Percentiles rank a stretch among this genome's conserved stretches.
phyloP scores from a whole-genome alignment of 92 coral and sea anemone genomes.

The Ricordea florida region DNA sequence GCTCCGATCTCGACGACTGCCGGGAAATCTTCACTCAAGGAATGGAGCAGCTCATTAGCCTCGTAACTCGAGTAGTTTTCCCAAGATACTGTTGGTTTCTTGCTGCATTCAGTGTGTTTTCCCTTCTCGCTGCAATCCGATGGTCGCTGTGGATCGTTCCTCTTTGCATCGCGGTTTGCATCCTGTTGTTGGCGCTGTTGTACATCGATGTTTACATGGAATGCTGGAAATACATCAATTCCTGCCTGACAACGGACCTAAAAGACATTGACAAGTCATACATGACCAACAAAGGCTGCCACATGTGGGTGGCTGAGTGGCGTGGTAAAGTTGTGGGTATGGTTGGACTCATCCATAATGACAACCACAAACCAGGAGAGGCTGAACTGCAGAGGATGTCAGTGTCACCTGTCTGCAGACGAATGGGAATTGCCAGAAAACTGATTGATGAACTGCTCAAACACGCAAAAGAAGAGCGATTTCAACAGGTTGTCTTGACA shows the following conservation, averaged over 20 bases:
- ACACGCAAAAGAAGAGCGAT: slow-evolving; percentile 43
- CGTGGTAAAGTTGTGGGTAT: slow-evolving; percentile 67
- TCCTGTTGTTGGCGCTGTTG: slow-evolving; percentile 51
- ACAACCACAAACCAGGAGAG: slow-evolving; percentile 51
- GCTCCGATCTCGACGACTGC: slow-evolving; percentile 49
- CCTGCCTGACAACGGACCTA: slow-evolving; percentile 63
- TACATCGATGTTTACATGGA: slow-evolving; percentile 56
- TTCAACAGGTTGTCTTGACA: slow-evolving; percentile 41
- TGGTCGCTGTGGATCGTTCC: slow-evolving; percentile 63
- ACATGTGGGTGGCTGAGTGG: slow-evolving; percentile 71
- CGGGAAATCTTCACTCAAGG: slow-evolving; percentile 77
- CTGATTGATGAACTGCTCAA: slow-evolving; percentile 36
- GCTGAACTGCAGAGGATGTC: slow-evolving; percentile 75
- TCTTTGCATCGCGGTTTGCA: slow-evolving; percentile 29
- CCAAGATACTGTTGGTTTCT: slow-evolving; percentile 54
- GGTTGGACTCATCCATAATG: slow-evolving; percentile 63
- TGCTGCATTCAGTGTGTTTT: slow-evolving; percentile 33
- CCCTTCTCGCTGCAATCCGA: slow-evolving; percentile 44
- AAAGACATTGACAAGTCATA: slow-evolving; percentile 60
- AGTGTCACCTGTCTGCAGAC: slow-evolving; percentile 36
- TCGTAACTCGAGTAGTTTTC: slow-evolving; percentile 49
- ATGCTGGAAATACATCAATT: slow-evolving; percentile 43
- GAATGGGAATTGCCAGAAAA: slow-evolving; percentile 65
- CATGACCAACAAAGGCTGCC: slow-evolving; percentile 33
- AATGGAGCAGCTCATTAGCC: slow-evolving; percentile 54